Conservation (phyloP, 2,888 invertebrate genomes). For the Rotaria socialis region DNA sequence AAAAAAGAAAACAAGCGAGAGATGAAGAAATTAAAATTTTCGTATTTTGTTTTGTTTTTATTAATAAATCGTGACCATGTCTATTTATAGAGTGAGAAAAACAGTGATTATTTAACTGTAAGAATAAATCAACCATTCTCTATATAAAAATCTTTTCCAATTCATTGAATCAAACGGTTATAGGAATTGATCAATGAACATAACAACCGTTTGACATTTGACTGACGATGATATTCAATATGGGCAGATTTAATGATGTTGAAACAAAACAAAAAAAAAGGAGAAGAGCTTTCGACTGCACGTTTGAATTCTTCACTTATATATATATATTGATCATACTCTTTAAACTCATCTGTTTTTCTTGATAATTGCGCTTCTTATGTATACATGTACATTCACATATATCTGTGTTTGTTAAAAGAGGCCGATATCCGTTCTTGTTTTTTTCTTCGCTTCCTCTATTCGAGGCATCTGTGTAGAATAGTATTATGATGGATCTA, state of each 20-base stretch:
- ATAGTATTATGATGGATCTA: not conserved
- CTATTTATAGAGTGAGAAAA: not conserved
- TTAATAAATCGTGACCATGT: not conserved
- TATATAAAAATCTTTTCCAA: constrained; percentile 4
- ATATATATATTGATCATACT: not conserved
- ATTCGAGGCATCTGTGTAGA: not conserved
- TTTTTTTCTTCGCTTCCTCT: not conserved
- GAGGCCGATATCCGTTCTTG: not conserved
- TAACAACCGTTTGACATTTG: constrained; percentile 3
- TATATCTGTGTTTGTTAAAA: constrained; percentile 8
- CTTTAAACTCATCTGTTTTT: not conserved
- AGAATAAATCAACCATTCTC: constrained; percentile 19
- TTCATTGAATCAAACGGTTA: not conserved
- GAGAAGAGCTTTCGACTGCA: no score
- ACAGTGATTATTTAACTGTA: constrained; percentile 19
- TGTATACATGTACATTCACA: no score
- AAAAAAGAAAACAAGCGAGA: not conserved
- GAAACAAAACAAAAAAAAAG: not conserved
- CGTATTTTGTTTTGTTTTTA: not conserved
- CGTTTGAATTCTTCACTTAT: no score
- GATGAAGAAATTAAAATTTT: not conserved
- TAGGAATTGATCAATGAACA: constrained; percentile 8
- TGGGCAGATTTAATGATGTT: not conserved
- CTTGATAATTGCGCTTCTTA: not conserved
- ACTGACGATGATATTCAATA: not conserved